Evolutionary conservation across 2,888 invertebrate genomes (phyloP).

Genomic region (Troides oblongomaculatus): DNA sequence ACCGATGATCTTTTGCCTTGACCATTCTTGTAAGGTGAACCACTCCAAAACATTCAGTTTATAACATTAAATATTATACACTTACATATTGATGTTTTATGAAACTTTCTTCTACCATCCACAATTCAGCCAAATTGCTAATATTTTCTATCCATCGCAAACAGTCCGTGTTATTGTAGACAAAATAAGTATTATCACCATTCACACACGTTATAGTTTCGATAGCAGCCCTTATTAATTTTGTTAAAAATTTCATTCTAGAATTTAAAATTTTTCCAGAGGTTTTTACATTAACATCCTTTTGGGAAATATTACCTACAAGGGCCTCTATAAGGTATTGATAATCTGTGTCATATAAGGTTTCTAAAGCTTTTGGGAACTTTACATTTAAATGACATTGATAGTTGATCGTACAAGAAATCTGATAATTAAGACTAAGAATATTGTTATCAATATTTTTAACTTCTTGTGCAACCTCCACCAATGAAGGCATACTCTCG

Average conservation of each 20-base stretch:
- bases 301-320: constrained; percentile 62
- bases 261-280: constrained; percentile 85
- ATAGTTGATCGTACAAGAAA: constrained; percentile 87
- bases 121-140: constrained; percentile 84
- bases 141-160: constrained; percentile 86
- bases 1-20: no score
- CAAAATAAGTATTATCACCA: constrained; percentile 69
- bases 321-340: constrained; percentile 79
- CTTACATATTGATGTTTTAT: constrained; percentile 89
- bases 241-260: constrained; percentile 86
- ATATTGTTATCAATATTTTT: constrained; percentile 87
- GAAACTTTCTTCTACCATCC: constrained; percentile 87
- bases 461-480: constrained; percentile 88
- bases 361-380: constrained; percentile 84
- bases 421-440: constrained; percentile 89
- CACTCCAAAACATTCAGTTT: no score
- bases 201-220: constrained; percentile 84
- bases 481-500: constrained; percentile 84
- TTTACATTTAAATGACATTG: constrained; percentile 89
- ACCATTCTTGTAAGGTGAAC: no score
- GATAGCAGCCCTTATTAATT: constrained; percentile 86
- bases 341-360: constrained; percentile 87
- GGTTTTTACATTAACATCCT: constrained; percentile 80
- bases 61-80: constrained; percentile 31
- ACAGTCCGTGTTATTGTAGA: constrained; percentile 64